Conservation (phyloP, 2,113 vertebrate species). For the Microtus montanus region DNA sequence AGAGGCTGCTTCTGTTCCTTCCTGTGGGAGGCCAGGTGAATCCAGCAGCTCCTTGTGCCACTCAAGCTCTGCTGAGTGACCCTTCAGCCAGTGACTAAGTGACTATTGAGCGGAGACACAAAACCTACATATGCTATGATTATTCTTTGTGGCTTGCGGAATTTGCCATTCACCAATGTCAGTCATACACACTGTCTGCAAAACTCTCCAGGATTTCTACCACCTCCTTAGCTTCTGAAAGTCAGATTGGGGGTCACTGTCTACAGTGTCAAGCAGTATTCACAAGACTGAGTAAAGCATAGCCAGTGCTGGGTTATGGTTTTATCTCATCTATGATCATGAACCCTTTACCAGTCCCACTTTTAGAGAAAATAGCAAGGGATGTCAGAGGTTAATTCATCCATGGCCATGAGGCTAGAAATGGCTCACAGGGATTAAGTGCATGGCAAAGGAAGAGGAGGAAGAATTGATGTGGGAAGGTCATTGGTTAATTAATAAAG, state of each 20-base stretch:
- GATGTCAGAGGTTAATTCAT: background rate
- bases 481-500: too few species aligned
- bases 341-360: background rate
- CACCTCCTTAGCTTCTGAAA: conserved; percentile 31
- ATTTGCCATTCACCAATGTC: conserved; percentile 1
- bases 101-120: background rate
- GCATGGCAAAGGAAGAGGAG: background rate
- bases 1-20: background rate
- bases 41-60: background rate
- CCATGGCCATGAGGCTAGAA: background rate
- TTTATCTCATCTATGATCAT: background rate
- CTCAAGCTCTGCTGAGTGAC: background rate
- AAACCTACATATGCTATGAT: conserved; percentile 11
- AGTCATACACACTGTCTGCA: background rate
- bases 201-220: conserved; percentile 25
- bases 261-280: background rate
- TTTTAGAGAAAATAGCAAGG: conserved; percentile 12
- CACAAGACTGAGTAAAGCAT: background rate
- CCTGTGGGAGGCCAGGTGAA: background rate
- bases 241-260: background rate
- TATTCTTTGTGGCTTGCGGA: conserved; percentile 47
- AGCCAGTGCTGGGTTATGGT: background rate
- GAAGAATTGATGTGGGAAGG: background rate
- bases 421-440: background rate
- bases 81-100: conserved; percentile 34